A percentile compares a stretch with the other conserved stretches of the same genome.
These are phyloP conservation scores for Coecobrya sp. DNA, from an alignment of 2,888 invertebrate species.

Conservation along the genomic window DNA sequence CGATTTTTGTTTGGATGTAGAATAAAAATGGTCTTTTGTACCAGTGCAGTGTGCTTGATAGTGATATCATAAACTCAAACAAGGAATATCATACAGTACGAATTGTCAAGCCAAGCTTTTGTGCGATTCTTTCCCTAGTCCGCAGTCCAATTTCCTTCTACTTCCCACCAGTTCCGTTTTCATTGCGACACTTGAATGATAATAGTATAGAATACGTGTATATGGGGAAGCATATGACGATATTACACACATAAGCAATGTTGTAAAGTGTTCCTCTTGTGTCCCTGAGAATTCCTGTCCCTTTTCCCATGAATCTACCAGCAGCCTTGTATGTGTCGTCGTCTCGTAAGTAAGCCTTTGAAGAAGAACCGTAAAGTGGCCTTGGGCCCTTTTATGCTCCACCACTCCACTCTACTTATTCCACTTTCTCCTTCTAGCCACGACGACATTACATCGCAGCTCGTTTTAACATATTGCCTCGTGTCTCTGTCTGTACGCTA, in stretches of 20 bases:
- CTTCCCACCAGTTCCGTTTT: conserved; percentile 27
- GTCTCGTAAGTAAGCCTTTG: conserved; percentile 17
- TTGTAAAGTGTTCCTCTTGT: not conserved
- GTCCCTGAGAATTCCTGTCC: conserved; percentile 36
- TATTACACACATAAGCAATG: not conserved
- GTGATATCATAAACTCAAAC: not conserved
- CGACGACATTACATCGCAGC: not conserved
- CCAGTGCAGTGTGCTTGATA: not conserved
- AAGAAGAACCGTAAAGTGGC: conserved; percentile 7
- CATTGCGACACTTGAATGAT: conserved; percentile 41
- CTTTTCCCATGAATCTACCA: conserved; percentile 16
- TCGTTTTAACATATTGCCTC: not conserved
- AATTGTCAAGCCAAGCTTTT: not conserved
- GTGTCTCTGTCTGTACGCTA: too few relatives aligned
- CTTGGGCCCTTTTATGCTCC: conserved; percentile 47
- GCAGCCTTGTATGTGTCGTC: conserved; percentile 4
- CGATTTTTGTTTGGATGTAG: conserved; percentile 13
- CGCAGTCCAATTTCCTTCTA: conserved; percentile 22
- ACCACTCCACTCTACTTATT: not conserved
- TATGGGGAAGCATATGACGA: too few relatives aligned
- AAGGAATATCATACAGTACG: too few relatives aligned
- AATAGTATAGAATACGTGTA: not conserved
- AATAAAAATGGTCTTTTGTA: not conserved
- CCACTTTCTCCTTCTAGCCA: not conserved
- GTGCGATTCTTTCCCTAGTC: not conserved